Base-by-base conservation (phyloP, 37 sponge, comb jelly and placozoan species). In the Hexactinellida sp. region DNA sequence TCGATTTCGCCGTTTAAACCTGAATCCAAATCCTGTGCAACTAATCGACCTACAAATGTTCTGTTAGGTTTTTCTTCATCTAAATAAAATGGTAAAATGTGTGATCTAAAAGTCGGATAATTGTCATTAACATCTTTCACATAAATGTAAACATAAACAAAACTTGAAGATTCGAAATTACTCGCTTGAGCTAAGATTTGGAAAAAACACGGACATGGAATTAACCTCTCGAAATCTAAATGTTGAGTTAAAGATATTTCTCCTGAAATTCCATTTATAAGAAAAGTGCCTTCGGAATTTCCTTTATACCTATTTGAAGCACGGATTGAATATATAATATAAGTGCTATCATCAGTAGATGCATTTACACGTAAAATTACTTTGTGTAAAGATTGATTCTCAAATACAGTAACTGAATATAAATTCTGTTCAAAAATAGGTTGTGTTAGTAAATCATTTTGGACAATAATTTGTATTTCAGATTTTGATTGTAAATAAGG, bases 181-280 rank as follows among this genome's bases (percentile, higher is more conserved):
- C 25, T 13, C 0, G 89, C 93, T 36, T 39, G 34, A 19, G 90
- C 86, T 36, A 84, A 36, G 47, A 90, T 85, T 0, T 24, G 0
- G 55, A 87, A 83, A 36, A 82, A 88, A 10, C 36, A 41, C 0
- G 87, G 55, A 0, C 76, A 36, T 21, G 93, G 90, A 23, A 28
- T 35, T 1, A 92, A 86, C 0, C 37, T 3, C 55, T 92, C 90
- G 36, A 36, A 89, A 85, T 90, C 88, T 0, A 90, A 16, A 37
- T 85, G 85, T 16, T 0, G 38, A 21, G 51, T 37, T 23, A 63
- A 37, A 1, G 9, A 30, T 36, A 82, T 82, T 0, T 35, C 86
- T 37, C 54, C 87, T 28, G 41, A 9, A 36, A 21, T 38, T 0
- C 76, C 38, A 37, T 37, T 9, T 24, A 91, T 55, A 7, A 19